A percentile compares a stretch with the other conserved stretches of the same genome.
phyloP scores from a whole-genome alignment of 2,888 invertebrate species.

The Amphimallon solstitiale region DNA sequence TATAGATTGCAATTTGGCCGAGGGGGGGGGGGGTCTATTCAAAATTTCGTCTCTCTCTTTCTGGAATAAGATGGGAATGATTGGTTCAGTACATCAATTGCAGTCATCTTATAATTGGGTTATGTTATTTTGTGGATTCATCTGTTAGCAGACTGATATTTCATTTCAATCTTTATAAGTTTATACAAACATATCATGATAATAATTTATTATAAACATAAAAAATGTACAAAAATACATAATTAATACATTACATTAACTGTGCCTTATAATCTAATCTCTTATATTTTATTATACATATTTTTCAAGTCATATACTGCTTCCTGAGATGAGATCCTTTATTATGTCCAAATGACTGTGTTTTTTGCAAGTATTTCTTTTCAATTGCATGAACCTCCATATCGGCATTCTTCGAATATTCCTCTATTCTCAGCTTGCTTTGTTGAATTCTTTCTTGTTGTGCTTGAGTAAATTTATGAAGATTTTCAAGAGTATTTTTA shows the following conservation, averaged over 20 bases:
- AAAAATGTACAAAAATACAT: too few species aligned
- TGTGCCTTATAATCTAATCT: too few species aligned
- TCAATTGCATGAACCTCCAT: conserved; percentile 34
- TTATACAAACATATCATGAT: neutral
- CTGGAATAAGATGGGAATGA: too few species aligned
- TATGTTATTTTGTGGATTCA: too few species aligned
- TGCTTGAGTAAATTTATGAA: conserved; percentile 30
- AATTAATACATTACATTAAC: too few species aligned
- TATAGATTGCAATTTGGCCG: too few species aligned
- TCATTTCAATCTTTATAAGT: neutral
- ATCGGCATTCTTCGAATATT: conserved; percentile 24
- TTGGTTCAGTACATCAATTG: too few species aligned
- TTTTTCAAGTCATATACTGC: conserved; percentile 6
- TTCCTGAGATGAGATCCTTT: neutral
- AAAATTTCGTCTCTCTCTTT: too few species aligned
- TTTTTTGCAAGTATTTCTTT: conserved; percentile 34
- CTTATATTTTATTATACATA: neutral
- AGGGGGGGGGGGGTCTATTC: too few species aligned
- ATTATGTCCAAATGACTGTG: conserved; percentile 5
- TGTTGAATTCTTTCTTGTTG: conserved; percentile 31
- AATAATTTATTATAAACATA: too few species aligned
- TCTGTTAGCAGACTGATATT: too few species aligned
- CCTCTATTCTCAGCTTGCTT: conserved; percentile 25
- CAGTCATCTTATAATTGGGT: too few species aligned
- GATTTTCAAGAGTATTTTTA: conserved; percentile 36